Evolutionary conservation across 2,797 vertebrate species (phyloP).

Genomic region (Anguilla obscura): DNA sequence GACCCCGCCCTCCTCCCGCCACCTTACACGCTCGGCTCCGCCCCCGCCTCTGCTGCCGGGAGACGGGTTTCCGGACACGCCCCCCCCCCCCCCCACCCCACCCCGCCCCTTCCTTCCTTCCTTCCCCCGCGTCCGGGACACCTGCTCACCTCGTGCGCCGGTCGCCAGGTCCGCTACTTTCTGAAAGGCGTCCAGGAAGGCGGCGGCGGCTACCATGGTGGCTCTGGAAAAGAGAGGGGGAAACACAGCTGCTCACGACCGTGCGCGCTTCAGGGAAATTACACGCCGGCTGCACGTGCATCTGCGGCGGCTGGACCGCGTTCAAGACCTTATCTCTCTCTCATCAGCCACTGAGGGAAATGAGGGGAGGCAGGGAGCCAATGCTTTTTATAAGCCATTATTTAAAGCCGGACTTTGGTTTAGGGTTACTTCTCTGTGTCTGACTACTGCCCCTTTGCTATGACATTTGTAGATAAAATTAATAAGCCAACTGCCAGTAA

Average conservation of each 20-base stretch:
- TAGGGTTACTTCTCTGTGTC: neutral
- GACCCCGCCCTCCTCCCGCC: no score
- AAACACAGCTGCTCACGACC: conserved; percentile 15
- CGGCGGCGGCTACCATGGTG: conserved; percentile 86
- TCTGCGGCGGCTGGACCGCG: neutral
- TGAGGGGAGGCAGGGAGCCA: neutral
- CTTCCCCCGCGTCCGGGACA: conserved; percentile 38
- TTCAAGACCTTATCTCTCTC: neutral
- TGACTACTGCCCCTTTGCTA: neutral
- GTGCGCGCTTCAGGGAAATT: neutral
- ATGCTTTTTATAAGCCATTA: neutral
- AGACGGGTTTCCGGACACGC: neutral
- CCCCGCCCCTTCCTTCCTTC: neutral
- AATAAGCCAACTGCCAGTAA: neutral
- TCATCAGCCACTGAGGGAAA: neutral
- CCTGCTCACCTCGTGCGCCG: conserved; percentile 86
- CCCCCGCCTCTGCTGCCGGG: neutral
- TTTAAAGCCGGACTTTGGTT: neutral
- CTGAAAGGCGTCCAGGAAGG: conserved; percentile 93
- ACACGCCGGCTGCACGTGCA: neutral
- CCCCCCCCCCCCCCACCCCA: neutral
- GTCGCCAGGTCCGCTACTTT: conserved; percentile 94
- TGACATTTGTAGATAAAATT: neutral
- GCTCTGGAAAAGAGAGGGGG: conserved; percentile 71
- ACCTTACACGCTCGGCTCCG: neutral